Evolutionary conservation across 1,140 invertebrate genomes (phyloP).

Genomic region (Drosophila serrata): DNA sequence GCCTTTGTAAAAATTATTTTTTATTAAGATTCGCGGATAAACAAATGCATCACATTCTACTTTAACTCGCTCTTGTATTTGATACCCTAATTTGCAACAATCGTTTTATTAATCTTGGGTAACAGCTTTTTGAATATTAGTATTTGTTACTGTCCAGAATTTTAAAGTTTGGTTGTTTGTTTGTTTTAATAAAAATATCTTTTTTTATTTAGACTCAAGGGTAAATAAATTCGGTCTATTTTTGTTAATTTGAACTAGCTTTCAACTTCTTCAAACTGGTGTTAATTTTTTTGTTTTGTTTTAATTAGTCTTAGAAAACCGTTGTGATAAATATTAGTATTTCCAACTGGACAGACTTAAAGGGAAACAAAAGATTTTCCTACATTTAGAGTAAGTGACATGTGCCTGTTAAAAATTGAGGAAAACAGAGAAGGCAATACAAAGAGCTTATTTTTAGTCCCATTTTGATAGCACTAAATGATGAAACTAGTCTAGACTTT

Average conservation of each 20-base stretch:
- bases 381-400: no score
- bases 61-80: neutral
- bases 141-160: no score
- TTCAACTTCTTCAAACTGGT: neutral
- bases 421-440: no score
- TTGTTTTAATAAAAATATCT: neutral
- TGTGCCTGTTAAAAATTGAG: no score
- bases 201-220: neutral
- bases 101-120: neutral
- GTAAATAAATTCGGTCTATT: constrained; percentile 1
- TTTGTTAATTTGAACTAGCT: neutral
- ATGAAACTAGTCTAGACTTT: no score
- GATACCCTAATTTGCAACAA: neutral
- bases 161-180: neutral
- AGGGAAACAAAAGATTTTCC: no score
- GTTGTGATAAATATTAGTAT: no score
- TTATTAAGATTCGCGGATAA: neutral
- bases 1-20: neutral
- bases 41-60: neutral
- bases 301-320: neutral
- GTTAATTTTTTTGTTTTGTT: neutral
- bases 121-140: neutral
- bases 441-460: no score
- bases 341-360: no score
- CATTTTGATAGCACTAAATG: no score